Evolutionary conservation across 2,797 vertebrate species (phyloP).

Genomic region (Myiotriccus ornatus): DNA sequence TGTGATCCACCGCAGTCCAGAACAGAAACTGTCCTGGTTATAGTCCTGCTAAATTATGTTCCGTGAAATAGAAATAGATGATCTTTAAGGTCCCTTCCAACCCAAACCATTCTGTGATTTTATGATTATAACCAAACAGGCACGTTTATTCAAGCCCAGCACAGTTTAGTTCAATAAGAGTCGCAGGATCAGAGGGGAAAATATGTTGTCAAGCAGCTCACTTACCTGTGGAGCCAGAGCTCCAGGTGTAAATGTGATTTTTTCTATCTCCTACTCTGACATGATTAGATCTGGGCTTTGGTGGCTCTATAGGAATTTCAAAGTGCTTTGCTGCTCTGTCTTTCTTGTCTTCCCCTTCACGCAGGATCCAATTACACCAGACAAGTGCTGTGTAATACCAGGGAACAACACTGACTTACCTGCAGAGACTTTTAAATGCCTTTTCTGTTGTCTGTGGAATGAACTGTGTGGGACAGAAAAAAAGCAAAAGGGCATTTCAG

Average conservation of each 20-base stretch:
- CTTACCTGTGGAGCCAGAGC: background rate
- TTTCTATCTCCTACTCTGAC: background rate
- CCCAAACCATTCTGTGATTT: background rate
- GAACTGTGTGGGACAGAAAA: background rate
- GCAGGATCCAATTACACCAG: background rate
- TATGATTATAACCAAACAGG: background rate
- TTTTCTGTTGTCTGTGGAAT: background rate
- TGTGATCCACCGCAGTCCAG: background rate
- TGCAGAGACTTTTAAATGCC: background rate
- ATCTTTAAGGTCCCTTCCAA: background rate
- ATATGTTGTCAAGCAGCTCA: background rate
- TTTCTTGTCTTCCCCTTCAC: background rate
- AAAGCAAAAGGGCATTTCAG: background rate
- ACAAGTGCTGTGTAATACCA: background rate
- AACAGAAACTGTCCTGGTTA: background rate
- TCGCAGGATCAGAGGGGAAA: background rate
- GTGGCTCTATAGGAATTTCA: background rate
- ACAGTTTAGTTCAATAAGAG: background rate
- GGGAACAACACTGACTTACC: background rate
- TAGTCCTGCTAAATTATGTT: background rate
- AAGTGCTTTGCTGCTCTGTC: background rate
- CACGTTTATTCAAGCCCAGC: background rate
- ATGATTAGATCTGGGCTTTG: constrained; percentile 29
- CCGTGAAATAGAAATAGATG: background rate
- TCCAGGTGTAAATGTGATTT: background rate